A percentile compares a stretch with the other conserved stretches of the same genome.
Conservation (phyloP, 2,113 vertebrate species). For the Pipa parva region DNA sequence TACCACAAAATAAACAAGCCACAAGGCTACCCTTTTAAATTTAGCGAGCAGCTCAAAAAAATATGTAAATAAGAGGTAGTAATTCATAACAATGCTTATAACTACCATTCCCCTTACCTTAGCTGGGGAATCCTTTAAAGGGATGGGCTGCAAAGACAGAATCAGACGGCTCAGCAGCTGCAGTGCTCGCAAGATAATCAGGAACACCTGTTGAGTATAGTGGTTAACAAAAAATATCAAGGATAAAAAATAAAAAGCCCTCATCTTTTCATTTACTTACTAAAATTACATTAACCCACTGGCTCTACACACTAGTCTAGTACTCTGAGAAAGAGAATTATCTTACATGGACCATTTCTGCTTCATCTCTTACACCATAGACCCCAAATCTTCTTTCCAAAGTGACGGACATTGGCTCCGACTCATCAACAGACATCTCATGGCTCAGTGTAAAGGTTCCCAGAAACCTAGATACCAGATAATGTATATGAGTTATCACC, state of each 20-base stretch:
- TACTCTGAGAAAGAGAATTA: background rate
- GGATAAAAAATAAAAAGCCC: background rate
- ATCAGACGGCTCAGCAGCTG: conserved; percentile 82
- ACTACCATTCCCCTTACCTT: conserved; percentile 74
- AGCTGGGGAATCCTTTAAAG: conserved; percentile 67
- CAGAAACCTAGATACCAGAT: conserved; percentile 86
- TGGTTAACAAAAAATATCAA: too few species aligned
- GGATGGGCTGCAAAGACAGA: conserved; percentile 84
- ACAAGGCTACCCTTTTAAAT: too few species aligned
- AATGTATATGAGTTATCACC: too few species aligned
- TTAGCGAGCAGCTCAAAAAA: too few species aligned
- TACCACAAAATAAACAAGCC: too few species aligned
- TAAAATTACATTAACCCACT: background rate
- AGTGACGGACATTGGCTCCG: conserved; percentile 53
- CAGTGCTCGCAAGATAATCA: conserved; percentile 82
- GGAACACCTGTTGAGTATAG: conserved; percentile 73
- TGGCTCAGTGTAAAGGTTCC: conserved; percentile 79
- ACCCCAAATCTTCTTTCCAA: conserved; percentile 77
- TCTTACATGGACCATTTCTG: conserved; percentile 87
- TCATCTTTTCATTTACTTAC: conserved; percentile 17
- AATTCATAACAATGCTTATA: background rate
- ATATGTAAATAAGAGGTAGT: too few species aligned
- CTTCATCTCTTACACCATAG: conserved; percentile 69
- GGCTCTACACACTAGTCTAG: background rate
- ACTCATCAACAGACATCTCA: conserved; percentile 65